Evolutionary conservation across 2,113 vertebrate species (phyloP).

Genomic region (Holacanthus passer): DNA sequence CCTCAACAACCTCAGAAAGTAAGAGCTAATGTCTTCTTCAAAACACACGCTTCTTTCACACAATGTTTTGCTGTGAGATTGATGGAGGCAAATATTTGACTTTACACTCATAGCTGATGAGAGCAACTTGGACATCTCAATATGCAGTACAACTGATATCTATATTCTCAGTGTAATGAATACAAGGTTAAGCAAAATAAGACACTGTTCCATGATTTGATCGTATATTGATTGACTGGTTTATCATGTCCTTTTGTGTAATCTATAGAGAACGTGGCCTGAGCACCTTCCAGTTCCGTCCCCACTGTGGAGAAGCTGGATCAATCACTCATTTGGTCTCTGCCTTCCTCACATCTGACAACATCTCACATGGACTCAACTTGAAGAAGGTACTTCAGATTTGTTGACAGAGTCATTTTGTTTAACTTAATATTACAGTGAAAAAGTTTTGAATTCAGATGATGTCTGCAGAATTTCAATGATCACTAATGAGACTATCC

Average conservation of each 20-base stretch:
- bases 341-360: conserved; percentile 93
- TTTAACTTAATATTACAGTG: not conserved
- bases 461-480: not conserved
- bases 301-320: conserved; percentile 95
- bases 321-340: conserved; percentile 95
- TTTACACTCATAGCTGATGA: conserved; percentile 1
- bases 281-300: conserved; percentile 94
- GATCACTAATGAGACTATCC: too few species aligned
- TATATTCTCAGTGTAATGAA: not conserved
- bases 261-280: conserved; percentile 88
- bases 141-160: not conserved
- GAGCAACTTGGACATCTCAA: not conserved
- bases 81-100: not conserved
- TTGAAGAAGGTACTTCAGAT: conserved; percentile 89
- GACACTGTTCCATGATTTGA: not conserved
- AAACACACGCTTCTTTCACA: not conserved
- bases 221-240: not conserved
- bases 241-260: conserved; percentile 17
- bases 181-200: not conserved
- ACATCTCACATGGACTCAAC: conserved; percentile 95
- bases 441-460: not conserved
- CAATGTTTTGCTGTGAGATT: not conserved
- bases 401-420: not conserved
- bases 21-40: conserved; percentile 60
- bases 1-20: conserved; percentile 95